Conservation (phyloP, 2,113 vertebrate species). For the Burhinus oedicnemus region DNA sequence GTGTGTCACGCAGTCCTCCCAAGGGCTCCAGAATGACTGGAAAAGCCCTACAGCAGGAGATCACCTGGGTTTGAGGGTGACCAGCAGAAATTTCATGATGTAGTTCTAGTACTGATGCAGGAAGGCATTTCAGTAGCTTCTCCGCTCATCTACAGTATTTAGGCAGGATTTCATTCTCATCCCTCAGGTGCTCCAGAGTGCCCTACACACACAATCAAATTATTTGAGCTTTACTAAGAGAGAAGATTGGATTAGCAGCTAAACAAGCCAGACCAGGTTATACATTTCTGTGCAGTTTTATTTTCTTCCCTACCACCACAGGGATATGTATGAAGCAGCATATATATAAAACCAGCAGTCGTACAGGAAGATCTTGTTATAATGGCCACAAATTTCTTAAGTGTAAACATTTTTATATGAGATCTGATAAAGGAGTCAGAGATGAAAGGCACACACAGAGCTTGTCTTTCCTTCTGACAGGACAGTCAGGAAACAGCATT, state of each 20-base stretch:
- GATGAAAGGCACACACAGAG: not conserved
- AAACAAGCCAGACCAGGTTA: not conserved
- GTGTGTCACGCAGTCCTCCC: not conserved
- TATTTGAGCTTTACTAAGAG: conserved; percentile 2
- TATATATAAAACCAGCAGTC: not conserved
- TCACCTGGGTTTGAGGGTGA: not conserved
- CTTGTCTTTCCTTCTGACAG: not conserved
- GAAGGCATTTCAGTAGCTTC: not conserved
- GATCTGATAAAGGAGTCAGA: not conserved
- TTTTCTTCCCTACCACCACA: not conserved
- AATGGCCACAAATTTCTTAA: not conserved
- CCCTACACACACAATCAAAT: conserved; percentile 21
- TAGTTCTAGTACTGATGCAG: not conserved
- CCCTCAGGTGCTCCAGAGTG: conserved; percentile 10
- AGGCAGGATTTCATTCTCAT: conserved; percentile 9
- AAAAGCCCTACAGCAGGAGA: not conserved
- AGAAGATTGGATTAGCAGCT: conserved; percentile 31
- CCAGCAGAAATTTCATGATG: not conserved
- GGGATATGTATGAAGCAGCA: not conserved
- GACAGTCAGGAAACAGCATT: not conserved
- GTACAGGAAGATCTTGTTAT: not conserved
- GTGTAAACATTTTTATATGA: not conserved
- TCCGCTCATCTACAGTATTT: not conserved
- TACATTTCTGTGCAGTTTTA: not conserved
- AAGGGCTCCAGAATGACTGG: not conserved